phyloP scores from a whole-genome alignment of 2,113 vertebrate genomes.

The Raja brachyura region DNA sequence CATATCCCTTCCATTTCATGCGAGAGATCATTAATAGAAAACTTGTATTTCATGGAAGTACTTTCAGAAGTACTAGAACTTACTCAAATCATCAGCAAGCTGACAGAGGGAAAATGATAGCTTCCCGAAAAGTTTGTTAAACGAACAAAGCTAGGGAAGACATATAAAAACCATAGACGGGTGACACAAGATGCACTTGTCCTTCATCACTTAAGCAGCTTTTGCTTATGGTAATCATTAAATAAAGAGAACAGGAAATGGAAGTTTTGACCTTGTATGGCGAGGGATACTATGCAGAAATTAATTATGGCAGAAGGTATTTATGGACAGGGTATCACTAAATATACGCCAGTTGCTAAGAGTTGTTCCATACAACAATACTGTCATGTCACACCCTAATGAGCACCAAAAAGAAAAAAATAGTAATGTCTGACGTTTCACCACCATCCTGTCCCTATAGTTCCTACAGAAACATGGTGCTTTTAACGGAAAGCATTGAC shows the following conservation, averaged over 20 bases:
- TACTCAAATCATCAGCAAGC: background rate
- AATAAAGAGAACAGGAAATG: background rate
- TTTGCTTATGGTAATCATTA: background rate
- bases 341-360: background rate
- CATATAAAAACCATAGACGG: background rate
- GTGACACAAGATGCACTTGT: background rate
- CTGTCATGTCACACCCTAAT: background rate
- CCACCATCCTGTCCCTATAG: background rate
- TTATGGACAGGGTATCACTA: background rate
- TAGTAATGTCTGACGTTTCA: background rate
- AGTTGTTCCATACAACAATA: background rate
- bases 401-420: background rate
- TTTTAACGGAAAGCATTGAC: background rate
- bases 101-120: background rate
- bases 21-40: background rate
- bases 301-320: background rate
- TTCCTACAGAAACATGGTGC: background rate
- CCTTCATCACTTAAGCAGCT: background rate
- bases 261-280: background rate
- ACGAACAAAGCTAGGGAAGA: background rate
- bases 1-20: background rate
- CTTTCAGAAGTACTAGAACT: background rate
- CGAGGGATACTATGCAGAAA: background rate
- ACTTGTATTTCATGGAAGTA: background rate
- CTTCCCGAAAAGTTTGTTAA: background rate